Base-by-base conservation (phyloP, 1,140 invertebrate species). In the Calephelis virginiensis region DNA sequence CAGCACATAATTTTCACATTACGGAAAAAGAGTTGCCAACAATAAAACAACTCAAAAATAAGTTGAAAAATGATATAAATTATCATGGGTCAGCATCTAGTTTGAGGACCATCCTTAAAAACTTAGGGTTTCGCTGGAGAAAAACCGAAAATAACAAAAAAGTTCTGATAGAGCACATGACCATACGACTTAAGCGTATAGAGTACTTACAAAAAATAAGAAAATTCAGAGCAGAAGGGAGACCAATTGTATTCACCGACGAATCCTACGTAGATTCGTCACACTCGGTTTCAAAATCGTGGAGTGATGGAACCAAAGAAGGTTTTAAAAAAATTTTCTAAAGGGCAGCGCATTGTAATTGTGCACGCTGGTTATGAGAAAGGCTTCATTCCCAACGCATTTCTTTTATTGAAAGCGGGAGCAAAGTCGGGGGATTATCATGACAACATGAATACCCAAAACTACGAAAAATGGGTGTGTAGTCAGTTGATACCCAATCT, bases 401-500 rank as follows among this genome's bases (percentile, higher is more conserved):
- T 78, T 37, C 28, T 77, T 12, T 71, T 72, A 43, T 78, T 73
- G 47, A 62, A 72, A 64, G 49, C 68, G 28, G 28, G 28, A 28
- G 28, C 28, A 28, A 28, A 28, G 28, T 28, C 2, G 28, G 28
- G 28, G 28, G 28, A 28, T 28, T 28, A 28, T 28, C 28, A 28
- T 28, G 28, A 28, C 2, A 28, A 28, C 28, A 28, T 28, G 28
- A 28, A 28, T 28, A 28, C 28, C 28, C 28, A 28, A 28, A 28
- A 28, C 28, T 28, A 28, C 70, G 43, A 67, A 61, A 64, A 77
- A 66, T 80, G 76, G 75, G n/a, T 76, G 5, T 45, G 60, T 12
- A 69, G 43, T 13, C 46, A 76, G 61, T 17, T 82, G 10, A 63
- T 83, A 46, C 71, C 68, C 8, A 73, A 78, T 64, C 48, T 81